A percentile compares a stretch with the other conserved stretches of the same genome.
phyloP scores from a whole-genome alignment of 2,888 invertebrate genomes.

The Camptogramma bilineatum region DNA sequence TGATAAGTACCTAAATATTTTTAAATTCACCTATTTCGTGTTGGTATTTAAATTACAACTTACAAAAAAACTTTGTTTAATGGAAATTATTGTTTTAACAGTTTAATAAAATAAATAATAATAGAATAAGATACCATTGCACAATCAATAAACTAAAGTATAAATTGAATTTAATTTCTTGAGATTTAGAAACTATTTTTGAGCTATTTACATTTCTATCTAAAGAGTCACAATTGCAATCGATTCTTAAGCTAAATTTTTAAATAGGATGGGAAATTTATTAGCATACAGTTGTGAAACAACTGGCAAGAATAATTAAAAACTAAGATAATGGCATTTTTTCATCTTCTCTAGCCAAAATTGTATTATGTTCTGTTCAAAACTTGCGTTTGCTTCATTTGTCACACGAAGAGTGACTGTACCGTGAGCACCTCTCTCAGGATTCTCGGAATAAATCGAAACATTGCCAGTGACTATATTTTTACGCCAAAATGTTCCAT shows the following conservation, averaged over 20 bases:
- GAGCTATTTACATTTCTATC: slow-evolving; percentile 24
- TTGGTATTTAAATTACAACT: not conserved
- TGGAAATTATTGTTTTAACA: not conserved
- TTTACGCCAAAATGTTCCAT: no score
- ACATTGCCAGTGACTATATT: no score
- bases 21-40: not conserved
- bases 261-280: not conserved
- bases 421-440: no score
- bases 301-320: slow-evolving; percentile 58
- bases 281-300: slow-evolving; percentile 48
- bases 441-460: no score
- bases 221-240: not conserved
- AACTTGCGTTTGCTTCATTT: not conserved
- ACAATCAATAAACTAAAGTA: slow-evolving; percentile 24
- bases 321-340: slow-evolving; percentile 57
- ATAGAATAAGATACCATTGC: slow-evolving; percentile 36
- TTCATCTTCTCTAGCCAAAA: slow-evolving; percentile 34
- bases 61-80: not conserved
- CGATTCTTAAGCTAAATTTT: not conserved
- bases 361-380: slow-evolving; percentile 19
- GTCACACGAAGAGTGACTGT: not conserved
- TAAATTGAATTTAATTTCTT: slow-evolving; percentile 11
- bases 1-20: not conserved
- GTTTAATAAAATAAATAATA: slow-evolving; percentile 10
- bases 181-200: slow-evolving; percentile 15